Conservation (phyloP, 53 echinoderm and acorn worm species). For the Henricia sp. region DNA sequence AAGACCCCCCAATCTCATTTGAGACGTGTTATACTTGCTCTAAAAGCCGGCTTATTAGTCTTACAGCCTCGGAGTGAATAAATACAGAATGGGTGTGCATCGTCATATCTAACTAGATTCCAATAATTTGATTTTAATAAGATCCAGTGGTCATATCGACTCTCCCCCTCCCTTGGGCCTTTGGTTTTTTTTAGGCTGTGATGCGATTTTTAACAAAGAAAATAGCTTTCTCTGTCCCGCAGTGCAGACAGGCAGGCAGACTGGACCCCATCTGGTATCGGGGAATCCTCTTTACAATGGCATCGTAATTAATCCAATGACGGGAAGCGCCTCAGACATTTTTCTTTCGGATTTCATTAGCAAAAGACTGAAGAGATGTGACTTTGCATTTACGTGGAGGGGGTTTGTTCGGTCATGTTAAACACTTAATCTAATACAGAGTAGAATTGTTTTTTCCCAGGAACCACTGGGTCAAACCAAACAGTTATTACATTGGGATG, state of each 20-base stretch:
- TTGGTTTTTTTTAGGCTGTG: no score
- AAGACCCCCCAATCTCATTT: neutral
- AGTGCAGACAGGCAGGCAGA: neutral
- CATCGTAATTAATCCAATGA: no score
- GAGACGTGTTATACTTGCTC: slow-evolving; percentile 5
- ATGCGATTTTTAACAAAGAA: slow-evolving; percentile 15
- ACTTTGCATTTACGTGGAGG: no score
- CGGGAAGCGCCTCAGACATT: neutral
- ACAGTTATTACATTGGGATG: no score
- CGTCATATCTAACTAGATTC: slow-evolving; percentile 54
- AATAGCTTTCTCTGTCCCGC: neutral
- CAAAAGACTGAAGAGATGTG: no score
- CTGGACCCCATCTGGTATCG: slow-evolving; percentile 33
- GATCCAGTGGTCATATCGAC: slow-evolving; percentile 18
- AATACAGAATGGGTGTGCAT: no score
- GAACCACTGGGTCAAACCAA: no score
- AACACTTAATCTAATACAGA: no score
- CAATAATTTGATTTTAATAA: slow-evolving; percentile 52
- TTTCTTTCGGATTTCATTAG: no score
- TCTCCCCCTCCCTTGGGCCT: no score
- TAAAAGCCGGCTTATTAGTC: slow-evolving; percentile 17
- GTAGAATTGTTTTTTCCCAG: no score
- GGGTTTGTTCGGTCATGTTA: no score
- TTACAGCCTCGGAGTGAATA: slow-evolving; percentile 6
- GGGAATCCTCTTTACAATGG: slow-evolving; percentile 4